A percentile compares a stretch with the other conserved stretches of the same genome.
phyloP scores from a whole-genome alignment of 2,888 invertebrate genomes.

The Bibio marci region DNA sequence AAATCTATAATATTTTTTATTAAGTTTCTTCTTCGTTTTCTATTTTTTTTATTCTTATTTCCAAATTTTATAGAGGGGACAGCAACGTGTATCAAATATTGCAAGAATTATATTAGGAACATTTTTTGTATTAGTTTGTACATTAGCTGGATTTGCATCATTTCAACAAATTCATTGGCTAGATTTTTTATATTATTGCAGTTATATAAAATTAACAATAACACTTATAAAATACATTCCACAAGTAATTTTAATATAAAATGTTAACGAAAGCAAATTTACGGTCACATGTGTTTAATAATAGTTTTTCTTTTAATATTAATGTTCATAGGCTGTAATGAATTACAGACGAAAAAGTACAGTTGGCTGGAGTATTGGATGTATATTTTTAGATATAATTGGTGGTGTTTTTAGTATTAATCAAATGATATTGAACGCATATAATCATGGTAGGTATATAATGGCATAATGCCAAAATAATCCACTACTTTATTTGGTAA shows the following conservation, averaged over 20 bases:
- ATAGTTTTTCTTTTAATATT: conserved; percentile 16
- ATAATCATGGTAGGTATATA: conserved; percentile 70
- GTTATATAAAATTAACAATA: conserved; percentile 87
- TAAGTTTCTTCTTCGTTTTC: conserved; percentile 20
- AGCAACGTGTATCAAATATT: conserved; percentile 67
- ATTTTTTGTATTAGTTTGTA: conserved; percentile 43
- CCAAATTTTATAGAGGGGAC: conserved; percentile 44
- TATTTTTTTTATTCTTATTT: no score
- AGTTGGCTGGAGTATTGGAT: conserved; percentile 96
- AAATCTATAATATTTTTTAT: background rate
- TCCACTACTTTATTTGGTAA: no score
- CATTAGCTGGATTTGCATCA: conserved; percentile 46
- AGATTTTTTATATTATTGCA: conserved; percentile 83
- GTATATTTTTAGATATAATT: conserved; percentile 89
- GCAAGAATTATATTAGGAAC: conserved; percentile 49
- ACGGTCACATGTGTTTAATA: background rate
- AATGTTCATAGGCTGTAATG: conserved; percentile 60
- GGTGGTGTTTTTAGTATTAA: conserved; percentile 87
- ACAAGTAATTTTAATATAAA: conserved; percentile 53
- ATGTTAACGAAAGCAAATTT: no score
- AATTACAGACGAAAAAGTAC: conserved; percentile 94
- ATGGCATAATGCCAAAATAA: no score
- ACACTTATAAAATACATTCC: conserved; percentile 96
- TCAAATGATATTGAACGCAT: conserved; percentile 89
- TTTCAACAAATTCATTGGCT: conserved; percentile 61